Conservation (phyloP, 2,113 vertebrate species). For the Cyprinodon tularosa region DNA sequence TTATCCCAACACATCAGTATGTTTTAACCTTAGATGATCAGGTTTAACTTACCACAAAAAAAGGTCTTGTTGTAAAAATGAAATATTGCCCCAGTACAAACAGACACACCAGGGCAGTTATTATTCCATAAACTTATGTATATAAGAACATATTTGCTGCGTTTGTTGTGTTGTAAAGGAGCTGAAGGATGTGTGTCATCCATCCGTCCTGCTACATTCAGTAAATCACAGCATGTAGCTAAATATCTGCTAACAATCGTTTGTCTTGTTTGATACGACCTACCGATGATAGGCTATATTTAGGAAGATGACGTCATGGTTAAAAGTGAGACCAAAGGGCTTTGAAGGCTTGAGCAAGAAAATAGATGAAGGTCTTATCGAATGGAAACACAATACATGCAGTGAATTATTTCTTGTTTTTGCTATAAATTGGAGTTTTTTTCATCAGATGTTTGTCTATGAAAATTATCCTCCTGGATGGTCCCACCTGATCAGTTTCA, state of each 20-base stretch:
- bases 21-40: background rate
- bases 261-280: constrained; percentile 18
- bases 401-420: background rate
- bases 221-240: constrained; percentile 28
- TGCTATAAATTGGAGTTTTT: background rate
- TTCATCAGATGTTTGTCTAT: background rate
- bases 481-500: constrained; percentile 14
- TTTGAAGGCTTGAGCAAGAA: constrained; percentile 27
- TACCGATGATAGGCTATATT: constrained; percentile 37
- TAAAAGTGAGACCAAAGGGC: constrained; percentile 37
- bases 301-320: constrained; percentile 40
- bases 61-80: background rate
- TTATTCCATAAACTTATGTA: background rate
- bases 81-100: background rate
- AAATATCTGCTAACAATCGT: constrained; percentile 18
- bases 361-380: constrained; percentile 15
- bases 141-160: background rate
- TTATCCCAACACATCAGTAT: background rate
- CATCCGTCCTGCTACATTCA: background rate
- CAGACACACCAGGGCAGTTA: background rate
- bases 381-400: background rate
- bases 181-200: background rate
- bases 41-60: background rate
- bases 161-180: constrained; percentile 8
- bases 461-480: constrained; percentile 1